phyloP scores from a whole-genome alignment of 2,888 invertebrate genomes.

The Oasisia sp. region DNA sequence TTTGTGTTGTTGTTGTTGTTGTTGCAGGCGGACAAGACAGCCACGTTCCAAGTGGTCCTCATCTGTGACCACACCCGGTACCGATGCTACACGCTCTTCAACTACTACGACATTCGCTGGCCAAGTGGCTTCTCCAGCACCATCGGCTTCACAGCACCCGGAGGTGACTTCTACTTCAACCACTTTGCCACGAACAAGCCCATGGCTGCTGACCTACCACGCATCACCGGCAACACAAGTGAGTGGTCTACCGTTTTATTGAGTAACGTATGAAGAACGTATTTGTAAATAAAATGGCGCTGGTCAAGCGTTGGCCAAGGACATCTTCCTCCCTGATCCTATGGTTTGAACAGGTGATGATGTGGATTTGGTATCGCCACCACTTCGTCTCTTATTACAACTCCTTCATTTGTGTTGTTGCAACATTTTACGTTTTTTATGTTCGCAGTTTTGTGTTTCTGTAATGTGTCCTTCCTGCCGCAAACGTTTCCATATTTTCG shows the following conservation, averaged over 20 bases:
- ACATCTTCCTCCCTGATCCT: too few relatives aligned
- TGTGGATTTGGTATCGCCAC: too few relatives aligned
- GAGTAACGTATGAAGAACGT: too few relatives aligned
- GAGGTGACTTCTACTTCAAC: background rate
- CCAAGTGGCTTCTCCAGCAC: background rate
- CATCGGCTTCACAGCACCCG: background rate
- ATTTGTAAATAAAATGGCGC: too few relatives aligned
- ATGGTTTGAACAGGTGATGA: too few relatives aligned
- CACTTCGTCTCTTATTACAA: background rate
- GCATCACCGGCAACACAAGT: background rate
- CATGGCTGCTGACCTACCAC: background rate
- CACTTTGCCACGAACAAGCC: background rate
- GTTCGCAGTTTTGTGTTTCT: too few relatives aligned
- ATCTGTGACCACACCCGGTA: slow-evolving; percentile 21
- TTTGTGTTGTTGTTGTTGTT: background rate
- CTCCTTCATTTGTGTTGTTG: background rate
- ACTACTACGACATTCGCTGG: slow-evolving; percentile 31
- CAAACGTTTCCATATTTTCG: too few relatives aligned
- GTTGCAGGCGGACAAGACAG: slow-evolving; percentile 19
- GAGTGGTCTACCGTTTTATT: background rate
- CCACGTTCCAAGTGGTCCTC: slow-evolving; percentile 30
- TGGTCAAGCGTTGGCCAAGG: too few relatives aligned
- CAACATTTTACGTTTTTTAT: too few relatives aligned
- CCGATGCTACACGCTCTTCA: slow-evolving; percentile 25
- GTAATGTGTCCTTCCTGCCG: too few relatives aligned